phyloP scores from a whole-genome alignment of 2,113 vertebrate species.

The Corythaeola cristata region DNA sequence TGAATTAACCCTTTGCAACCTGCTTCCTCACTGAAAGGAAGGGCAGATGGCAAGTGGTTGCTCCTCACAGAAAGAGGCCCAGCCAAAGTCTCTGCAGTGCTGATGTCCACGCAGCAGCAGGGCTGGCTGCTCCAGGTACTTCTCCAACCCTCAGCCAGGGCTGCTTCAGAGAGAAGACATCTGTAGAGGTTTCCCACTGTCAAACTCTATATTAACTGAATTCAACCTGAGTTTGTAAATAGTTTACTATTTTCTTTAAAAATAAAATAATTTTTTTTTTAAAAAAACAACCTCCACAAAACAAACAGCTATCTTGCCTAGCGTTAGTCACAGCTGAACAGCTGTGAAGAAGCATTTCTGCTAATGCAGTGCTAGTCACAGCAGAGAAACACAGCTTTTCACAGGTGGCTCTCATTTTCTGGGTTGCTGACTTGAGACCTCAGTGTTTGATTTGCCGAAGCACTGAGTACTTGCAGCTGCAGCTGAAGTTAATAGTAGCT shows the following conservation, averaged over 20 bases:
- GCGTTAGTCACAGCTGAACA: constrained; percentile 14
- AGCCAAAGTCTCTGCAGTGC: not conserved
- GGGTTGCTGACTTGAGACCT: constrained; percentile 66
- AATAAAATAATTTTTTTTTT: not conserved
- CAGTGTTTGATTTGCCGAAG: constrained; percentile 53
- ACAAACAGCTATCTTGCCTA: not conserved
- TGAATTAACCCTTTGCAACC: not conserved
- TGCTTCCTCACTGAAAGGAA: not conserved
- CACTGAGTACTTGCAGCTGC: constrained; percentile 62
- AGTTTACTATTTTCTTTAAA: constrained; percentile 18
- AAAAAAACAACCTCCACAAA: not conserved
- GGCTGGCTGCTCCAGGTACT: not conserved
- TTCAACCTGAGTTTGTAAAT: constrained; percentile 22
- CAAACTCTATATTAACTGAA: not conserved
- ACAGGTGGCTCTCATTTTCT: constrained; percentile 67
- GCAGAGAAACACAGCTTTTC: constrained; percentile 1
- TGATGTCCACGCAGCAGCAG: not conserved
- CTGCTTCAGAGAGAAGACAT: not conserved
- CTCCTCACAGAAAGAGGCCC: not conserved
- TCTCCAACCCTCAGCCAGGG: not conserved
- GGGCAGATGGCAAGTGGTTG: not conserved
- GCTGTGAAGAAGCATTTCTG: constrained; percentile 31
- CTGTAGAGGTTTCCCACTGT: not conserved
- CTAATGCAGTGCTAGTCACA: not conserved
- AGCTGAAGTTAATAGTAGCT: constrained; percentile 48